Evolutionary conservation across 2,888 invertebrate genomes (phyloP).

Genomic region (Cephus pulcher): DNA sequence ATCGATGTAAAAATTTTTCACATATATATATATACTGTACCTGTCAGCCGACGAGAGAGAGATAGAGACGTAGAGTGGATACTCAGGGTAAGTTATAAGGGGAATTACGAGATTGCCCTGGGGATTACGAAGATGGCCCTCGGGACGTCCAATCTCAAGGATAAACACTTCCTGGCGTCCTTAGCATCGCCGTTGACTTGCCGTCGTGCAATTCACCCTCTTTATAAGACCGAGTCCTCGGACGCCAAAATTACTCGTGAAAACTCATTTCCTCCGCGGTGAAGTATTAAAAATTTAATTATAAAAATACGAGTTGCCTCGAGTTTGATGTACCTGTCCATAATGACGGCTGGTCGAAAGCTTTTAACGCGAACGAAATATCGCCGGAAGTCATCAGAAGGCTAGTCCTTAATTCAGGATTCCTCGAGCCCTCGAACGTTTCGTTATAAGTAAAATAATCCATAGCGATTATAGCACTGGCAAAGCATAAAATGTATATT

Average conservation of each 20-base stretch:
- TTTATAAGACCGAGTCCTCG: conserved; percentile 8
- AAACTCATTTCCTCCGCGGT: conserved; percentile 49
- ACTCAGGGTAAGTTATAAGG: conserved; percentile 56
- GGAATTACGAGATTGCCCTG: conserved; percentile 65
- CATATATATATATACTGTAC: neutral
- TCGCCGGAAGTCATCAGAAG: too few relatives aligned
- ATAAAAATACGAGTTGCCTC: conserved; percentile 39
- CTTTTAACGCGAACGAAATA: too few relatives aligned
- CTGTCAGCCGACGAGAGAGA: conserved; percentile 2
- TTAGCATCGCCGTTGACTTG: conserved; percentile 30
- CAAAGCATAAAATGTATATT: too few relatives aligned
- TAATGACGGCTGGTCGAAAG: too few relatives aligned
- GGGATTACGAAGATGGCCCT: conserved; percentile 64
- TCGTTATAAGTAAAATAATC: too few relatives aligned
- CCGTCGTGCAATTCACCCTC: conserved; percentile 13
- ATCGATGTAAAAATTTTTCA: too few relatives aligned
- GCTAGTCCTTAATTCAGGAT: too few relatives aligned
- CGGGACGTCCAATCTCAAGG: conserved; percentile 65
- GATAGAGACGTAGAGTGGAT: conserved; percentile 25
- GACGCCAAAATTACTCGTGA: conserved; percentile 36
- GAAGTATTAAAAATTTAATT: conserved; percentile 55
- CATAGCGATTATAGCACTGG: too few relatives aligned
- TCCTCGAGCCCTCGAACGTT: too few relatives aligned
- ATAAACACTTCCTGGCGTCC: conserved; percentile 65
- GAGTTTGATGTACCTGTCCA: conserved; percentile 20